Base-by-base conservation (phyloP, 2,797 vertebrate species). In the Sternarchorhynchus goeldii region DNA sequence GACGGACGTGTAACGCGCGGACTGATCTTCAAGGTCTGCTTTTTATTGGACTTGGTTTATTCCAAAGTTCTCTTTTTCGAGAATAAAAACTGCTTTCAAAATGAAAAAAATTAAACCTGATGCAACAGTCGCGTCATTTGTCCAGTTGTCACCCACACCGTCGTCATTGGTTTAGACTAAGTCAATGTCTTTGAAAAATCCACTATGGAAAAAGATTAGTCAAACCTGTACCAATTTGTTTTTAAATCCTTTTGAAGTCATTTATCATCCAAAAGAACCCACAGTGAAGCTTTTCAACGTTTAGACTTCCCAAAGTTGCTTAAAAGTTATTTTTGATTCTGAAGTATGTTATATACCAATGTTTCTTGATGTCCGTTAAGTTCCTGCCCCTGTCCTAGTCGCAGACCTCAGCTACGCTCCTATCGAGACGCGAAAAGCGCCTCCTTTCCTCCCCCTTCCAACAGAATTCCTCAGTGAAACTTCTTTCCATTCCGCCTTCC, bases 401-500 rank as follows among this genome's bases (percentile, higher is more conserved):
- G 70, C 78, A 77, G 58, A 73, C 18, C 69, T 73, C 82, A 32
- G 18, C 17, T 80, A 80, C 83, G 81, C 80, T 80, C 71, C 50
- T 79, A 85, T 86, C 85, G 86, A 86, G n/a, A 83, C 82, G 45
- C 79, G 45, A 12, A 8, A 69, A 18, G 65, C n/a, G 34, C 32
- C 16, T 60, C 64, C 39, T 50, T 74, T 56, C 53, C 67, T 64
- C 65, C 63, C 72, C 76, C 87, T 87, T 85, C 87, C 86, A 88
- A 86, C 89, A 90, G 69, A 92, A 93, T 94, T 94, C 92, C 92
- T 93, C 79, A 88, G 90, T 90, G 89, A 89, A 80, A 84, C 78
- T 88, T 89, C 81, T 91, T 86, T 89, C 89, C 86, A 80, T 87
- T 87, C 86, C 62, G 50, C 56, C 63, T 7, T 75, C 87, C 82